Evolutionary conservation across 2,888 invertebrate genomes (phyloP).

Genomic region (Macrophya annulata): DNA sequence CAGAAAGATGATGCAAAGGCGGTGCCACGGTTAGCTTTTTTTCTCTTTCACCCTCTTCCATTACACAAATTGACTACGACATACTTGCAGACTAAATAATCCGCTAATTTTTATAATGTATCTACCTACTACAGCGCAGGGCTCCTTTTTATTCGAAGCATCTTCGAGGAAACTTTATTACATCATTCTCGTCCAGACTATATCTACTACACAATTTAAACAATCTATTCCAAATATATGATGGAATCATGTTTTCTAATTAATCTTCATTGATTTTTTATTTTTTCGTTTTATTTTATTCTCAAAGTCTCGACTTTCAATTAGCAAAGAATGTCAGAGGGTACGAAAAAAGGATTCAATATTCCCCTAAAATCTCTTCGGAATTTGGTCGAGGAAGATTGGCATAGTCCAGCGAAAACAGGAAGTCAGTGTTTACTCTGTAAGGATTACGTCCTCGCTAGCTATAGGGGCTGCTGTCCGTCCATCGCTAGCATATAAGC

Average conservation of each 20-base stretch:
- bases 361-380: slow-evolving; percentile 50
- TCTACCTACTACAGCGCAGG: slow-evolving; percentile 20
- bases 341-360: slow-evolving; percentile 23
- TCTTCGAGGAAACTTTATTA: neutral
- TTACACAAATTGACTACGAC: slow-evolving; percentile 72
- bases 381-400: neutral
- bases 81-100: slow-evolving; percentile 67
- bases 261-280: neutral
- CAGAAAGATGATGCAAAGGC: slow-evolving; percentile 68
- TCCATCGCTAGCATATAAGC: slow-evolving; percentile 66
- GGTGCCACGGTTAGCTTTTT: slow-evolving; percentile 64
- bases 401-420: slow-evolving; percentile 51
- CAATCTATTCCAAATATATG: neutral
- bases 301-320: neutral
- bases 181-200: neutral
- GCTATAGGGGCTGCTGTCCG: slow-evolving; percentile 29
- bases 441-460: slow-evolving; percentile 50
- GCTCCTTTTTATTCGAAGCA: neutral
- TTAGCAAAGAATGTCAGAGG: neutral
- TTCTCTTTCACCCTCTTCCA: slow-evolving; percentile 67
- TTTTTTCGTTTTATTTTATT: neutral
- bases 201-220: neutral
- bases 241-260: neutral
- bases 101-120: slow-evolving; percentile 74
- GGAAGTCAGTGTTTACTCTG: slow-evolving; percentile 51